Evolutionary conservation across 2,113 vertebrate genomes (phyloP), one percentile per base, ranked within the genome.

Genomic region (Pygoscelis antarcticus): DNA sequence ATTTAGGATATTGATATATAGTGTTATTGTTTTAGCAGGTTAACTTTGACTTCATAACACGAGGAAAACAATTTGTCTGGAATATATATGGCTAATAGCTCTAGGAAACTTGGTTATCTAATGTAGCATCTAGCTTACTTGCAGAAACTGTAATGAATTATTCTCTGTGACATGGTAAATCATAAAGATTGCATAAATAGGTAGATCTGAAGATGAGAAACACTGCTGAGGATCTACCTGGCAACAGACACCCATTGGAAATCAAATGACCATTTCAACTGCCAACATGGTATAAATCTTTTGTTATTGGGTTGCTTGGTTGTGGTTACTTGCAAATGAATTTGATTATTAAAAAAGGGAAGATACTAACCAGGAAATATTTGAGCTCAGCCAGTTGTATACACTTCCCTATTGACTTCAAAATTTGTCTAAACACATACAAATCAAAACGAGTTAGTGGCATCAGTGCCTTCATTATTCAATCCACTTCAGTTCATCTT

Each of bases 361-460:
- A 91, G 52, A 85, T 85, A 94, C 95, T 87, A 81, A 94, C 38
- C 32, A 55, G 87, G 66, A 94, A 96, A 71, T 79, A 70, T 89
- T 58, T 89, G 72, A 89, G 27, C n/a, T 94, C 44, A 70, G 51
- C 26, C 84, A 91, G 64, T 87, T 89, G n/a, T 42, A 54, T 83
- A 54, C 74, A 72, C 66, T 77, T 93, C 83, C 74, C 81, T 79
- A 70, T 83, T 88, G 88, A 87, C 52, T 92, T 91, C 60, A 72
- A 84, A 92, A 90, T 86, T 7, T 88, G 46, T 68, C 87, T 93
- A 83, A 97, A 92, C 60, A 72, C 23, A 88, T 78, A 83, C 36
- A 97, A 90, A 96, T 94, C 64, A 85, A 95, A 96, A 80, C 80
- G 89, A 75, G 78, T 80, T 70, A 89, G 51, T 47, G 74, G 74